These are phyloP conservation scores for Pollenia amentaria DNA, from an alignment of 2,888 invertebrate species.

Conservation along the genomic window DNA sequence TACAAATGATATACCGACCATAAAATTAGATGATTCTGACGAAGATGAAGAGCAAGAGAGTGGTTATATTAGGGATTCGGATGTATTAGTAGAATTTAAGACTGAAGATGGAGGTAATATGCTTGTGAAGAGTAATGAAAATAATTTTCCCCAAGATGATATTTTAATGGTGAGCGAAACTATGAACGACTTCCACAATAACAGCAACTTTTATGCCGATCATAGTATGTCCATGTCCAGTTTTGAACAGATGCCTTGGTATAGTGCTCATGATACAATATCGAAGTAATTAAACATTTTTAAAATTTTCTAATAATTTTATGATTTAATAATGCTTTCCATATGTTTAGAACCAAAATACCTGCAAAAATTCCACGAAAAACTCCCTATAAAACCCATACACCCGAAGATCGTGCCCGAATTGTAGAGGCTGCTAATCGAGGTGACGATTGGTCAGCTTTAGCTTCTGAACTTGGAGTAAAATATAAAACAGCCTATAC, in stretches of 20 bases:
- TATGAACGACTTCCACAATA: slow-evolving; percentile 50
- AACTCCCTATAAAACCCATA: slow-evolving; percentile 70
- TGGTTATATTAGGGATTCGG: slow-evolving; percentile 76
- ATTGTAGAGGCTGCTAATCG: slow-evolving; percentile 71
- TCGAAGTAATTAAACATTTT: slow-evolving; percentile 54
- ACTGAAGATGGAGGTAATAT: slow-evolving; percentile 42
- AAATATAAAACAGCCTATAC: slow-evolving; percentile 72
- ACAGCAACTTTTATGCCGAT: slow-evolving; percentile 46
- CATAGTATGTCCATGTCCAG: slow-evolving; percentile 55
- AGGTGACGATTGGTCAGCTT: slow-evolving; percentile 70
- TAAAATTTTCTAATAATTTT: background rate
- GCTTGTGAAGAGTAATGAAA: slow-evolving; percentile 19
- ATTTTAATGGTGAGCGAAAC: slow-evolving; percentile 57
- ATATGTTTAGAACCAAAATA: slow-evolving; percentile 53
- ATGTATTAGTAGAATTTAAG: slow-evolving; percentile 74
- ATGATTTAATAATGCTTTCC: background rate
- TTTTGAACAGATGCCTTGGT: slow-evolving; percentile 65
- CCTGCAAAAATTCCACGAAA: slow-evolving; percentile 61
- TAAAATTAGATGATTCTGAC: slow-evolving; percentile 67
- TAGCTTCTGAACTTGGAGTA: slow-evolving; percentile 68
- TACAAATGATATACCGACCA: slow-evolving; percentile 65
- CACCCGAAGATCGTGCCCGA: slow-evolving; percentile 63
- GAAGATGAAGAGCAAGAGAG: slow-evolving; percentile 48
- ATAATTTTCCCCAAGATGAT: slow-evolving; percentile 57
- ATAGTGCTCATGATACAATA: slow-evolving; percentile 12